Conservation (phyloP, 2,888 invertebrate species). For the Oegoconia quadripuncta region DNA sequence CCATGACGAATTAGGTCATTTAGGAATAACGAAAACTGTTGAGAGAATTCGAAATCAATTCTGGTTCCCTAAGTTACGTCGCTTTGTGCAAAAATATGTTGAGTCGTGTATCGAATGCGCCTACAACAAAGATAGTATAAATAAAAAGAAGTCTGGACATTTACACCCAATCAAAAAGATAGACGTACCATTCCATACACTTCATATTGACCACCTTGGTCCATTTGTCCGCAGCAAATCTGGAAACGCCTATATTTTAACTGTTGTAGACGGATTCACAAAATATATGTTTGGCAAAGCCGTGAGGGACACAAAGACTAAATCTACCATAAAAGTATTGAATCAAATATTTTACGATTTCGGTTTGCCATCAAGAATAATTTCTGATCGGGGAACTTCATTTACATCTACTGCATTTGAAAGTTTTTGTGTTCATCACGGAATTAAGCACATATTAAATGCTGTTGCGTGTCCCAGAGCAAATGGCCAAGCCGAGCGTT, state of each 20-base stretch:
- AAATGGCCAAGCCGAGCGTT: no score
- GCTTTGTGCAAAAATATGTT: slow-evolving; percentile 47
- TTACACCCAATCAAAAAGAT: slow-evolving; percentile 51
- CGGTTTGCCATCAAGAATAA: slow-evolving; percentile 22
- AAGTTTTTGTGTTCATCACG: slow-evolving; percentile 29
- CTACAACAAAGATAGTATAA: slow-evolving; percentile 31
- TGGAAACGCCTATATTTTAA: slow-evolving; percentile 34
- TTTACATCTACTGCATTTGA: slow-evolving; percentile 41
- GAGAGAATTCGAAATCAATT: slow-evolving; percentile 33
- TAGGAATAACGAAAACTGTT: slow-evolving; percentile 38
- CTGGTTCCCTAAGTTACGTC: slow-evolving; percentile 48
- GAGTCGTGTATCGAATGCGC: slow-evolving; percentile 43
- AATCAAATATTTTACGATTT: no score
- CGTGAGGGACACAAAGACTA: slow-evolving; percentile 31
- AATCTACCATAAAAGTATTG: slow-evolving; percentile 28
- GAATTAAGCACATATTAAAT: slow-evolving; percentile 27
- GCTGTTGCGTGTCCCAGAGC: slow-evolving; percentile 20
- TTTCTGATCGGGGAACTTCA: slow-evolving; percentile 45
- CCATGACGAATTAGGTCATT: slow-evolving; percentile 48
- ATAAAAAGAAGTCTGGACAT: slow-evolving; percentile 26
- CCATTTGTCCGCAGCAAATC: slow-evolving; percentile 39
- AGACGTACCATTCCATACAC: slow-evolving; percentile 41
- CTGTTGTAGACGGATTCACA: slow-evolving; percentile 41
- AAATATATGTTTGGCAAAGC: slow-evolving; percentile 38
- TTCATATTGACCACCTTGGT: slow-evolving; percentile 55